phyloP scores from a whole-genome alignment of 2,113 vertebrate genomes.

The Hippocampus zosterae region DNA sequence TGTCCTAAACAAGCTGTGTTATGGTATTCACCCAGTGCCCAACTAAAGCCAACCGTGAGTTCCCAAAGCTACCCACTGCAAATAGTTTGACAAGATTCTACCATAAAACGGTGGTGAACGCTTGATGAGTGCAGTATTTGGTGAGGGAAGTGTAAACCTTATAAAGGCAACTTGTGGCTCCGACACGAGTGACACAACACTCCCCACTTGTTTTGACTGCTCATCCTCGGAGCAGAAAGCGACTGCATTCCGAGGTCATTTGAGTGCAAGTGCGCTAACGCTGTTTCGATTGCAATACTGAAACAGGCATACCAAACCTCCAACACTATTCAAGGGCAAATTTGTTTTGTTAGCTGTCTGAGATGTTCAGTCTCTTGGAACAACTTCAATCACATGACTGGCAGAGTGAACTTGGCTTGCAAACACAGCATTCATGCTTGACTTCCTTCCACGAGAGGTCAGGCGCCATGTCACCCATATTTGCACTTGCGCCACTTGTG shows the following conservation, averaged over 20 bases:
- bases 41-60: constrained; percentile 18
- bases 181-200: constrained; percentile 41
- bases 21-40: constrained; percentile 29
- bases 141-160: constrained; percentile 37
- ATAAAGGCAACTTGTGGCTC: constrained; percentile 54
- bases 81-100: constrained; percentile 29
- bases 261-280: constrained; percentile 45
- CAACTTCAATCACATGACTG: constrained; percentile 3
- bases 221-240: constrained; percentile 34
- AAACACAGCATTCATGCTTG: constrained; percentile 6
- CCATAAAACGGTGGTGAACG: constrained; percentile 32
- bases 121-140: constrained; percentile 20
- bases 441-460: constrained; percentile 29
- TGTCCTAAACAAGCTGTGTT: constrained; percentile 34
- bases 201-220: constrained; percentile 51
- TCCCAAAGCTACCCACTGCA: background rate
- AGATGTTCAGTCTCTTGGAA: constrained; percentile 1
- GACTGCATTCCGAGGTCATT: constrained; percentile 59
- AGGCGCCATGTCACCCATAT: constrained; percentile 34
- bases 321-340: background rate
- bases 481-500: constrained; percentile 24
- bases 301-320: constrained; percentile 9
- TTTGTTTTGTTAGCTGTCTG: background rate
- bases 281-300: constrained; percentile 41
- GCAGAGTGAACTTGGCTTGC: background rate